Evolutionary conservation across 2,888 invertebrate species (phyloP), one percentile per base, ranked within the genome.

Genomic region (Steinernema scapterisci): DNA sequence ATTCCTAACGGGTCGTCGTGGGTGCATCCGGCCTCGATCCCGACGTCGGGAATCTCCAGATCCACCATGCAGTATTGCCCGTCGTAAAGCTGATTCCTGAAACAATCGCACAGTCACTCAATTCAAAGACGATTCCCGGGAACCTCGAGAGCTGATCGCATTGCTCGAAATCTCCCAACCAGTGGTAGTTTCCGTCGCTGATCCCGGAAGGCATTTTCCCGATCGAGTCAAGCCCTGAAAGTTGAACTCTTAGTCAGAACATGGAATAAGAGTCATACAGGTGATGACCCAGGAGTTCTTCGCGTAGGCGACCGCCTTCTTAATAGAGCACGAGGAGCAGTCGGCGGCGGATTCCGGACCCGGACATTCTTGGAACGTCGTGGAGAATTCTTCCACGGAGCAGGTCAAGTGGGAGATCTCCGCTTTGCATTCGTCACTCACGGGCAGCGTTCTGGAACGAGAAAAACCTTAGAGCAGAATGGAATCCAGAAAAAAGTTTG

Each of bases 131-230:
- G 52, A 27, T 25, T 9, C 27, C 27, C n/a, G 25, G 70, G 16
- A 72, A 74, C 43, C 51, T 6, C n/a, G 71, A 25, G 21, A 88
- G 77, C 3, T 73, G 76, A 6, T 84, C 73, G 74, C 88, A 88
- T 21, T 85, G 83, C 44, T 88, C 87, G 73, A 85, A 88, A 44
- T 88, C 87, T 13, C 88, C 88, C 19, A 88, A 81, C 83, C 88
- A 88, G 76, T 87, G 85, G 51, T 87, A 84, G 54, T 88, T 88
- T 3, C 88, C 88, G 73, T 88, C 86, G 19, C 86, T 80, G 56
- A 88, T 82, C 6, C 88, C 88, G 7, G 86, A 82, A 1, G 88
- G 86, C 43, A 84, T 81, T 73, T 86, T 86, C 23, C 87, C 87
- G 31, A 87, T 73, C n/a, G 87, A 83, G 72, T 87, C 87, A 63